A percentile compares a stretch with the other conserved stretches of the same genome.
Conservation (phyloP, 2,797 vertebrate species). For the Myoxocephalus aenaeus region DNA sequence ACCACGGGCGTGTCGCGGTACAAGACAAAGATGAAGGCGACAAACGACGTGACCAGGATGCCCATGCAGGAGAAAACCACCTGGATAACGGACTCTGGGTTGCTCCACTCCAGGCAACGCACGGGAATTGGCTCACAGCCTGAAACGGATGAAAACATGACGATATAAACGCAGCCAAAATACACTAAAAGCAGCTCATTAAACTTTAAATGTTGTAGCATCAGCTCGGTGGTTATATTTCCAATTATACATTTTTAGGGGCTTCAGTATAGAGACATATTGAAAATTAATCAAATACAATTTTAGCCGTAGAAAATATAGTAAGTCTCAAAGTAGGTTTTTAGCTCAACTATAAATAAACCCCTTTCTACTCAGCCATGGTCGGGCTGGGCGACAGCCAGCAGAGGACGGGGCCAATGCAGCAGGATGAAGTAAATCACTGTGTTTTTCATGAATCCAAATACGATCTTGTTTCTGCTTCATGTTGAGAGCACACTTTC, state of each 20-base stretch:
- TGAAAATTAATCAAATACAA: slow-evolving; percentile 46
- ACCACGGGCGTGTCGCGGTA: slow-evolving; percentile 98
- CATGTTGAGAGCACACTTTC: slow-evolving; percentile 20
- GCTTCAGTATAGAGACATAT: background rate
- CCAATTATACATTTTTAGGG: background rate
- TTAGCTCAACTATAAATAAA: slow-evolving; percentile 89
- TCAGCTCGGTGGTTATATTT: slow-evolving; percentile 1
- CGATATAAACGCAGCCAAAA: slow-evolving; percentile 17
- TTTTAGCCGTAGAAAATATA: slow-evolving; percentile 71
- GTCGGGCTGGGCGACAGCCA: slow-evolving; percentile 71
- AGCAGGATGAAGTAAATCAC: slow-evolving; percentile 69
- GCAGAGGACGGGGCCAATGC: slow-evolving; percentile 65
- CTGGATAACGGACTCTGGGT: slow-evolving; percentile 95
- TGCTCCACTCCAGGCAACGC: slow-evolving; percentile 95
- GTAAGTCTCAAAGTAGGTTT: slow-evolving; percentile 86
- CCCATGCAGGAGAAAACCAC: slow-evolving; percentile 96
- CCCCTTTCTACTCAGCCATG: slow-evolving; percentile 72
- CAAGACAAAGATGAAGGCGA: slow-evolving; percentile 94
- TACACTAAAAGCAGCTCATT: slow-evolving; percentile 25
- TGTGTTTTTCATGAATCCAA: slow-evolving; percentile 54
- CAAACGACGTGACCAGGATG: slow-evolving; percentile 95
- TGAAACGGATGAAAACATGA: slow-evolving; percentile 61
- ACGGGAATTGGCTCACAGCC: slow-evolving; percentile 92
- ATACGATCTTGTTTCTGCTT: slow-evolving; percentile 32
- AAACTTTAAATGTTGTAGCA: slow-evolving; percentile 18